Evolutionary conservation across 1,140 invertebrate genomes (phyloP).

Genomic region (Diorhabda carinulata): DNA sequence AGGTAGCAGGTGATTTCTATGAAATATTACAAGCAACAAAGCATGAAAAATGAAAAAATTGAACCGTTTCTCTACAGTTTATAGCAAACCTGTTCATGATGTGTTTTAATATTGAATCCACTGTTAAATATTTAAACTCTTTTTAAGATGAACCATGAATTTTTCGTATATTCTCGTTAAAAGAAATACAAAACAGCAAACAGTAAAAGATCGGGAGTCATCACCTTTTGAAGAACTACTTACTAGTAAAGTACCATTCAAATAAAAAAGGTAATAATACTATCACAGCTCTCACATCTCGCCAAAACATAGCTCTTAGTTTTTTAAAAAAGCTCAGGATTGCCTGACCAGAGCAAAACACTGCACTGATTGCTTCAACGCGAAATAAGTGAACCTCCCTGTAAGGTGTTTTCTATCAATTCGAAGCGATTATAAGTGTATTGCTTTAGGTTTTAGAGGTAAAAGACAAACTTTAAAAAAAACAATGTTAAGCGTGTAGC

Average conservation of each 20-base stretch:
- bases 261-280: constrained; percentile 28
- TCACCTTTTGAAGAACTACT: constrained; percentile 4
- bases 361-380: constrained; percentile 26
- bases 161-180: not conserved
- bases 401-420: not conserved
- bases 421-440: not conserved
- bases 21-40: too few species aligned
- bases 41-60: too few species aligned
- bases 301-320: constrained; percentile 29
- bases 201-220: constrained; percentile 20
- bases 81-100: too few species aligned
- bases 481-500: too few species aligned
- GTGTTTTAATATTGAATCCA: too few species aligned
- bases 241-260: constrained; percentile 26
- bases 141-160: not conserved
- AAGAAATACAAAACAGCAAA: constrained; percentile 15
- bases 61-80: too few species aligned
- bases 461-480: not conserved
- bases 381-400: constrained; percentile 7
- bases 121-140: too few species aligned
- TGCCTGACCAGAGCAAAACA: constrained; percentile 24
- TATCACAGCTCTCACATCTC: constrained; percentile 46
- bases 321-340: constrained; percentile 7
- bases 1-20: too few species aligned
- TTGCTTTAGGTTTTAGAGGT: not conserved